Base-by-base conservation (phyloP, 2,113 vertebrate species). In the Elephas maximus region DNA sequence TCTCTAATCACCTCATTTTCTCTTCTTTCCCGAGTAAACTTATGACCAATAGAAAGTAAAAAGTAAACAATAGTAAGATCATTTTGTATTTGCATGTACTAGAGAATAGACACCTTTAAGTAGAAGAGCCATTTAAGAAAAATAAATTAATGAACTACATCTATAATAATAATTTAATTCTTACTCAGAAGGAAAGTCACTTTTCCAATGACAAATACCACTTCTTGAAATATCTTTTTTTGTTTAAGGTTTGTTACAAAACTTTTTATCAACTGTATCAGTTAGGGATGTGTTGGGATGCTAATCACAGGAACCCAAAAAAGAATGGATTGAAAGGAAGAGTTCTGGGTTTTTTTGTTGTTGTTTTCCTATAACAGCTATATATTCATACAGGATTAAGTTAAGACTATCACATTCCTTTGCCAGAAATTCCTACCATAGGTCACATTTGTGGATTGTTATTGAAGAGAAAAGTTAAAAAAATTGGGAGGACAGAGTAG, bases 221-320 rank as follows among this genome's bases (percentile, higher is more conserved):
- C 24, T 83, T 88, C 87, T 15, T 93, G 44, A 96, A 84, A 73
- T 71, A 83, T 53, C 10, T 80, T 62, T 9, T 28, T 65, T 28
- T 83, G 26, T 60, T 90, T 95, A 90, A 84, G 85, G 48, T 41
- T 88, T 69, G 65, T 48, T 74, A 57, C 69, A 2, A 76, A 77
- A 44, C 2, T 73, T 80, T 71, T 37, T 37, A 48, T 18, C 45
- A 83, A 57, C 20, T 87, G 3, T 91, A 28, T 69, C n/a, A 62
- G 15, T 37, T 53, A 83, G 78, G 30, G n/a, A 60, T 57, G 21
- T 74, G 17, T 67, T 82, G 21, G 41, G 23, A 6, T 60, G 6
- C 10, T 82, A 41, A n/a, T 14, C 57, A 45, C 17, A 84, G 63
- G 28, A 45, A 44, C 6, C 14, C 41, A 33, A 53, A 88, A 65